Base-by-base conservation (phyloP, 2,797 vertebrate genomes). In the Sebastes iracundus region DNA sequence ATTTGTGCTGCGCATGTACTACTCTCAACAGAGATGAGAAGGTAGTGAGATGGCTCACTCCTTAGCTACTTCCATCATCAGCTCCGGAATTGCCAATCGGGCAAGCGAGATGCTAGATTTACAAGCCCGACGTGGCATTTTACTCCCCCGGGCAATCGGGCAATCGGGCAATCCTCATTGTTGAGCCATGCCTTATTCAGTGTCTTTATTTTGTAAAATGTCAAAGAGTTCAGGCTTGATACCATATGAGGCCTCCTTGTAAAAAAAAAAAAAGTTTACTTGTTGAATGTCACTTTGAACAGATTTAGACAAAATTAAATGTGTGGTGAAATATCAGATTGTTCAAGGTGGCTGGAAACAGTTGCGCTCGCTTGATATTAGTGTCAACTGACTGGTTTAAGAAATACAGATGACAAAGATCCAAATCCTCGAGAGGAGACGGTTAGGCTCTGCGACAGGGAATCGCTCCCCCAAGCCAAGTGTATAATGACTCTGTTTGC, bases 401-500 rank as follows among this genome's bases (percentile, higher is more conserved):
- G 83, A 87, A 90, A 89, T 84, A 88, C 85, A 87, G 76, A 90
- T 88, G 87, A 92, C 87, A 90, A 64, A 38, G 77, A 87, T 88
- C 86, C 81, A 92, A 91, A 90, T 85, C 87, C 85, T 77, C 27
- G 49, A 85, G 87, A 86, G 76, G 59, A 84, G 81, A 81, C 73
- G 80, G 64, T 84, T 86, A 67, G 90, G 86, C 88, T 92, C 77
- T 86, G 87, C 83, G 91, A 92, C 90, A 90, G 82, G 68, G 89
- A 92, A 85, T 87, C 75, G 85, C 77, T 91, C 88, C 88, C 87
- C 82, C 52, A 87, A 91, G 94, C 92, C 91, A 91, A 88, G 76
- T 90, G 84, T 84, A 80, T 91, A 92, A 94, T 93, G 89, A 88
- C 84, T 92, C 70, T 92, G 89, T 93, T 94, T 93, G 90, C 88